These are phyloP conservation scores for Meiosimyza platycephala DNA, from an alignment of 2,888 invertebrate species.

Conservation along the genomic window DNA sequence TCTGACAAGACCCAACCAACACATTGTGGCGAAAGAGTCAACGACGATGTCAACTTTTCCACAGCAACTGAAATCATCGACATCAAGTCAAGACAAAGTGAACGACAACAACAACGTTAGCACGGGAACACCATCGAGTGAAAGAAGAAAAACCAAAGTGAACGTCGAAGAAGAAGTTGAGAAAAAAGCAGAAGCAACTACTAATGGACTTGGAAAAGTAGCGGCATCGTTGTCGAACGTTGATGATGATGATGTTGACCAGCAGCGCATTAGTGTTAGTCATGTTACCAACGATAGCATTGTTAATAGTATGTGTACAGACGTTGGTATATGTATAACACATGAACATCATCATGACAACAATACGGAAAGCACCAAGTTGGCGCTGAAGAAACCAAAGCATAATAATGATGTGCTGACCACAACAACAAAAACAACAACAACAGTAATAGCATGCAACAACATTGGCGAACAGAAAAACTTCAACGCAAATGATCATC, in stretches of 20 bases:
- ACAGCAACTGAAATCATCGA: constrained; percentile 38
- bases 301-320: constrained; percentile 5
- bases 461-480: background rate
- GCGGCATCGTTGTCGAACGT: background rate
- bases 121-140: constrained; percentile 23
- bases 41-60: constrained; percentile 33
- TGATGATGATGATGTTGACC: constrained; percentile 5
- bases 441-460: constrained; percentile 42
- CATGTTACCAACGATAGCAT: background rate
- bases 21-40: constrained; percentile 24
- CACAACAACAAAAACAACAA: constrained; percentile 7
- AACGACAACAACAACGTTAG: background rate
- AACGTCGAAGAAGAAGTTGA: constrained; percentile 12
- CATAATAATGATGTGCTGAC: constrained; percentile 17
- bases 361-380: background rate
- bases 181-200: background rate
- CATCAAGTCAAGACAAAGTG: background rate
- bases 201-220: constrained; percentile 10
- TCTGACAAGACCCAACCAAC: background rate
- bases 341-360: constrained; percentile 9
- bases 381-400: background rate
- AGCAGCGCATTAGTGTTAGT: background rate
- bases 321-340: constrained; percentile 35
- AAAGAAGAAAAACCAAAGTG: constrained; percentile 40
- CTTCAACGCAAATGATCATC: background rate